phyloP scores from a whole-genome alignment of 2,797 vertebrate genomes.

The Sylvia borin region DNA sequence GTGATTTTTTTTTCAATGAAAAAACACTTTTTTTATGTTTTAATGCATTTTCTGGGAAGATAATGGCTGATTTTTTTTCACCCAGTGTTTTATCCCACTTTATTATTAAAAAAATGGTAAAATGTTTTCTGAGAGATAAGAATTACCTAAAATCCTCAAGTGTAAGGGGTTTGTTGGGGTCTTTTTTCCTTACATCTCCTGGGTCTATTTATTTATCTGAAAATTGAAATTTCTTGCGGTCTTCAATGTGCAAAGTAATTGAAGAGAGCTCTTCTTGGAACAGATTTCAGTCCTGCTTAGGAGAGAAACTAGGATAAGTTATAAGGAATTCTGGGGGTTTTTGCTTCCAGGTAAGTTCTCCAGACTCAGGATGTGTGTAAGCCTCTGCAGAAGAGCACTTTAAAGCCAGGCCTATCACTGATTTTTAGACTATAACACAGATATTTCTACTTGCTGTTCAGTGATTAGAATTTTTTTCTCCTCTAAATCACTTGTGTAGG shows the following conservation, averaged over 20 bases:
- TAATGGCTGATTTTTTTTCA: not conserved
- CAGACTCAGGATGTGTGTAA: not conserved
- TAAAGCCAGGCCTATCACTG: not conserved
- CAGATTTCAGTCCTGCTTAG: not conserved
- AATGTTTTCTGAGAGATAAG: not conserved
- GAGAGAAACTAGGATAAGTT: not conserved
- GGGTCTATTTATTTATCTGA: not conserved
- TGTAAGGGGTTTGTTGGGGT: not conserved
- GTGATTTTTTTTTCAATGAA: not conserved
- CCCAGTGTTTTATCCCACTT: not conserved
- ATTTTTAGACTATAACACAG: not conserved
- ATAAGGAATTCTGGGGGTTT: not conserved
- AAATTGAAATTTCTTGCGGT: not conserved
- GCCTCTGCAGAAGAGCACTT: not conserved
- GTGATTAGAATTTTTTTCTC: not conserved
- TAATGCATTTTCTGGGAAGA: not conserved
- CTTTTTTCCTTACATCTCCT: not conserved
- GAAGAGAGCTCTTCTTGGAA: not conserved
- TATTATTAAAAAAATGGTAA: not conserved
- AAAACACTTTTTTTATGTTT: not conserved
- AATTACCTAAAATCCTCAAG: not conserved
- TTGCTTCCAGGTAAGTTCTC: not conserved
- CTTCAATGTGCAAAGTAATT: not conserved
- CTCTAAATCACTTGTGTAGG: not conserved
- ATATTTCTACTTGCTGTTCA: not conserved